phyloP scores from a whole-genome alignment of 2,113 vertebrate species.

The Pithys albifrons region DNA sequence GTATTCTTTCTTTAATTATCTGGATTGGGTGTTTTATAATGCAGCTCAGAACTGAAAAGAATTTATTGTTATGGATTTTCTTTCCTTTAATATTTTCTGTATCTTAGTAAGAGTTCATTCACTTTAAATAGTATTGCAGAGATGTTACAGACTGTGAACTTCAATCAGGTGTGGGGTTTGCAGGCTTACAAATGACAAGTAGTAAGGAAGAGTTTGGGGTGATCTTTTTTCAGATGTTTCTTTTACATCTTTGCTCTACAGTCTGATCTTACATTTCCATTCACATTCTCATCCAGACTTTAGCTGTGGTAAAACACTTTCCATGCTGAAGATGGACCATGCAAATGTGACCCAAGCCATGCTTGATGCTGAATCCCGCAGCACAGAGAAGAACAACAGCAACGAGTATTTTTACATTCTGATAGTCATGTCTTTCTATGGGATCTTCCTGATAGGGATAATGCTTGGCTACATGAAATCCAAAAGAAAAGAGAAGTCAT shows the following conservation, averaged over 20 bases:
- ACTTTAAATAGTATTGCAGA: not conserved
- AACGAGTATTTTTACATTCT: slow-evolving; percentile 90
- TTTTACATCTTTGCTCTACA: not conserved
- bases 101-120: not conserved
- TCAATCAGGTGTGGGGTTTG: not conserved
- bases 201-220: not conserved
- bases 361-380: not conserved
- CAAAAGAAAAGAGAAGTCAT: slow-evolving; percentile 86
- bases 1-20: not conserved
- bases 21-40: not conserved
- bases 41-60: not conserved
- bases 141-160: not conserved
- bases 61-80: not conserved
- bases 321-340: slow-evolving; percentile 81
- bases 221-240: not conserved
- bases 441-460: slow-evolving; percentile 89
- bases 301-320: not conserved
- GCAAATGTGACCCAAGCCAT: slow-evolving; percentile 72
- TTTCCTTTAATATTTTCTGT: not conserved
- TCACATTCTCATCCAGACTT: slow-evolving; percentile 45
- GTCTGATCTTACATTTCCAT: not conserved
- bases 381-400: slow-evolving; percentile 15
- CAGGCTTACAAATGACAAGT: not conserved
- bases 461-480: slow-evolving; percentile 93
- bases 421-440: slow-evolving; percentile 94